Conservation (phyloP, 2,113 vertebrate genomes). For the Tricholaema leucomelas region DNA sequence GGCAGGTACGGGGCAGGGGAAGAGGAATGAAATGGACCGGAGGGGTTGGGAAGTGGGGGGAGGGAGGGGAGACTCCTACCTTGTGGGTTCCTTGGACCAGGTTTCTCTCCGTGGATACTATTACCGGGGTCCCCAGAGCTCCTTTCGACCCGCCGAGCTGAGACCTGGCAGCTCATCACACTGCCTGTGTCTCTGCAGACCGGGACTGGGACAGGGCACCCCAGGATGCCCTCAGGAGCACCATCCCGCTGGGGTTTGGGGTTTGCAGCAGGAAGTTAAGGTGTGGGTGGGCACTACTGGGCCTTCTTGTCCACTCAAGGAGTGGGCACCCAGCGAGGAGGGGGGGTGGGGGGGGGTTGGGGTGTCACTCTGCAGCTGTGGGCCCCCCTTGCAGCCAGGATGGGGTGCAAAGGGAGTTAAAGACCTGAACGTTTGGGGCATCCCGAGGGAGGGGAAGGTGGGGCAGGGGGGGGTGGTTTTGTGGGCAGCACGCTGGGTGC, state of each 20-base stretch:
- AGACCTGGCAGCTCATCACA: neutral
- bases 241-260: neutral
- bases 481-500: neutral
- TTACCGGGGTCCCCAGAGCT: neutral
- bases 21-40: neutral
- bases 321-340: fast-evolving
- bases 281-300: neutral
- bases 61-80: too few relatives aligned
- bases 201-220: fast-evolving
- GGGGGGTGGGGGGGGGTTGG: fast-evolving
- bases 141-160: neutral
- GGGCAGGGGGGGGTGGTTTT: neutral
- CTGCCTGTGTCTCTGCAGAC: fast-evolving
- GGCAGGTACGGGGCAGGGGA: neutral
- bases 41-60: neutral
- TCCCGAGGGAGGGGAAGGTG: neutral
- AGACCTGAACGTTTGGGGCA: neutral
- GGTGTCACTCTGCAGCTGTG: fast-evolving
- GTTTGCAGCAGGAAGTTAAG: neutral
- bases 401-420: neutral
- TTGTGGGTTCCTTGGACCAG: fast-evolving
- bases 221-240: too few relatives aligned
- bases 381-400: fast-evolving
- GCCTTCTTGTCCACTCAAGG: fast-evolving
- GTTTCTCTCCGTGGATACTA: fast-evolving